A percentile compares a stretch with the other conserved stretches of the same genome.
These are phyloP conservation scores for Anguilla anguilla DNA, from an alignment of 2,797 vertebrate species.

Conservation along the genomic window DNA sequence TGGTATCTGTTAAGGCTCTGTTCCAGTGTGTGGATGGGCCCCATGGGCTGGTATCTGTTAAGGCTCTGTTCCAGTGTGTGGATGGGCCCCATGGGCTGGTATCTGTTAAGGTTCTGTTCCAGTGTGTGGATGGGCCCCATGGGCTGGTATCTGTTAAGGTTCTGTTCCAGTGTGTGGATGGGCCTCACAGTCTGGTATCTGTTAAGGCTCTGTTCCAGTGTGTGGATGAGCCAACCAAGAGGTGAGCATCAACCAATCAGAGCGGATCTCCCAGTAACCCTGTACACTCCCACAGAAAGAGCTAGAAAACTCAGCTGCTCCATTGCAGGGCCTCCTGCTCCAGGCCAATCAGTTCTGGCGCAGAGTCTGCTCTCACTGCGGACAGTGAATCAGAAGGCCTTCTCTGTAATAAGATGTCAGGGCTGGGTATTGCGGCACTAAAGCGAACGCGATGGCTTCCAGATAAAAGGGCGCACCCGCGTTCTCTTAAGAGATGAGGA, in stretches of 20 bases:
- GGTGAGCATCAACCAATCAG: background rate
- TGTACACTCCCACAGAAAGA: background rate
- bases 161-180: no score
- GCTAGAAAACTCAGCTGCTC: conserved; percentile 10
- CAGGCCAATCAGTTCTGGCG: conserved; percentile 12
- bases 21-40: no score
- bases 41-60: no score
- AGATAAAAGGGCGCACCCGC: background rate
- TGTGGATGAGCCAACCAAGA: background rate
- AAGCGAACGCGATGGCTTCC: background rate
- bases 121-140: no score
- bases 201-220: no score
- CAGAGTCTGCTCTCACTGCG: background rate
- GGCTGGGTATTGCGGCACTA: background rate
- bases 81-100: no score
- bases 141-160: no score
- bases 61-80: no score
- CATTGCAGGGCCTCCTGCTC: conserved; percentile 11
- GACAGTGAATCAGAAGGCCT: conserved; percentile 1
- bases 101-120: no score
- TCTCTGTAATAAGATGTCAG: background rate
- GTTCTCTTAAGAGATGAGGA: background rate
- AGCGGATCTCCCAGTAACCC: background rate
- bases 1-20: no score
- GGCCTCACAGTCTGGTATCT: no score